Percentiles rank a stretch among this genome's conserved stretches.
phyloP scores from a whole-genome alignment of 2,113 vertebrate genomes.

The Sigmodon hispidus region DNA sequence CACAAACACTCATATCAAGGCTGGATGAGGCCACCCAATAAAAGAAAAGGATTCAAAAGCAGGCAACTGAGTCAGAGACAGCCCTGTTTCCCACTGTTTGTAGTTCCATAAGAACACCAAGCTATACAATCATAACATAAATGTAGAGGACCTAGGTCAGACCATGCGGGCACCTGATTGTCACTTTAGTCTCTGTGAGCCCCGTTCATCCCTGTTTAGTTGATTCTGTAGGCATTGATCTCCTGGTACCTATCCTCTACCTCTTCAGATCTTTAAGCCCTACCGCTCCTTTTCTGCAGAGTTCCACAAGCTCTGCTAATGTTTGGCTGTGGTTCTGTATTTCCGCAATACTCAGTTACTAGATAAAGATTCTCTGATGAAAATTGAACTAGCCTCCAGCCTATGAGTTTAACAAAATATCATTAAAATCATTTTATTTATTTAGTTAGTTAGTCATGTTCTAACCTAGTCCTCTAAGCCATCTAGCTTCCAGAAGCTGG shows the following conservation, averaged over 20 bases:
- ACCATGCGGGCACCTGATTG: background rate
- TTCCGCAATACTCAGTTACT: background rate
- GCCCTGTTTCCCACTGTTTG: background rate
- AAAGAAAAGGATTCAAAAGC: accelerated
- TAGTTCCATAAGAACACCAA: background rate
- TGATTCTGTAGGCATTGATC: background rate
- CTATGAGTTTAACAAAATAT: background rate
- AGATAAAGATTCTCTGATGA: background rate
- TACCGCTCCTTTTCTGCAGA: background rate
- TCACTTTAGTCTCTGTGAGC: background rate
- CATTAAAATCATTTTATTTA: background rate
- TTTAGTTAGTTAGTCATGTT: background rate
- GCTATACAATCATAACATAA: background rate
- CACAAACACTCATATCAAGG: background rate
- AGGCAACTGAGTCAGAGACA: background rate
- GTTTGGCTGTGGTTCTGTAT: background rate
- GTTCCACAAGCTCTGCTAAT: background rate
- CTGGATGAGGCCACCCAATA: background rate
- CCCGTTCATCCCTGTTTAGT: background rate
- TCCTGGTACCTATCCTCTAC: background rate
- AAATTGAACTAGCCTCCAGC: background rate
- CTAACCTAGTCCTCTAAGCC: background rate
- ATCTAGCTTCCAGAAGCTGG: background rate
- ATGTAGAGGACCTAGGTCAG: background rate
- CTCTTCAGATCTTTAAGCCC: background rate